Percentiles rank a stretch among this genome's conserved stretches.
Evolutionary conservation across 2,888 invertebrate genomes (phyloP).

Genomic region (Actias luna): DNA sequence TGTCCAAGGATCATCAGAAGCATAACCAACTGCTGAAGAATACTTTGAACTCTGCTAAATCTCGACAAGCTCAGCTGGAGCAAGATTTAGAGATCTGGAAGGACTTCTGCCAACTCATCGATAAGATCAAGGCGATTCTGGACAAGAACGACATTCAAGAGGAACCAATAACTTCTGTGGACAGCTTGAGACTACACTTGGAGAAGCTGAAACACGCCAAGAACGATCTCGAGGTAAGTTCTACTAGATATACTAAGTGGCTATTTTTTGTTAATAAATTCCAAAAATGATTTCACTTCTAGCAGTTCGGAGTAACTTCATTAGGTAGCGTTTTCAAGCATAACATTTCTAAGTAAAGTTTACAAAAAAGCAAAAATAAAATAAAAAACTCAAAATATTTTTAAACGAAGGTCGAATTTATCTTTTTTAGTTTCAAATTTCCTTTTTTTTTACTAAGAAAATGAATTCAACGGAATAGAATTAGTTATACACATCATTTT

Average conservation of each 20-base stretch:
- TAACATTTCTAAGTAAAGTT: no score
- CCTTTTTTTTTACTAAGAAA: no score
- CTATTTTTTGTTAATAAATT: no score
- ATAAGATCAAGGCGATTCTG: slow-evolving; percentile 88
- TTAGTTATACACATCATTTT: no score
- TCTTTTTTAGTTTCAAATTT: no score
- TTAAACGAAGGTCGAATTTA: no score
- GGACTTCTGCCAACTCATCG: slow-evolving; percentile 89
- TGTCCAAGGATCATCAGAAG: slow-evolving; percentile 90
- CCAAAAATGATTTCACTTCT: not conserved
- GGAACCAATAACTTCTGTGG: slow-evolving; percentile 89
- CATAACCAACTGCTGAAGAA: slow-evolving; percentile 91
- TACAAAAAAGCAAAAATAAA: no score
- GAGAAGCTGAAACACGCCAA: slow-evolving; percentile 91
- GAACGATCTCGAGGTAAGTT: slow-evolving; percentile 87
- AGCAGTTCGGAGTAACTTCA: not conserved
- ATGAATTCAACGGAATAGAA: no score
- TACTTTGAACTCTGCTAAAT: slow-evolving; percentile 91
- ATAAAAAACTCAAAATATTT: no score
- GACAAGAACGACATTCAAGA: slow-evolving; percentile 89
- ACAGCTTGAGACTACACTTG: slow-evolving; percentile 90
- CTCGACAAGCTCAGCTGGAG: slow-evolving; percentile 89
- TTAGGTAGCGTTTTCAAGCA: no score
- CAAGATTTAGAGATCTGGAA: slow-evolving; percentile 93
- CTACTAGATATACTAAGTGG: slow-evolving; percentile 9